phyloP scores from a whole-genome alignment of 2,888 invertebrate species.

The Drosophila longiperda region DNA sequence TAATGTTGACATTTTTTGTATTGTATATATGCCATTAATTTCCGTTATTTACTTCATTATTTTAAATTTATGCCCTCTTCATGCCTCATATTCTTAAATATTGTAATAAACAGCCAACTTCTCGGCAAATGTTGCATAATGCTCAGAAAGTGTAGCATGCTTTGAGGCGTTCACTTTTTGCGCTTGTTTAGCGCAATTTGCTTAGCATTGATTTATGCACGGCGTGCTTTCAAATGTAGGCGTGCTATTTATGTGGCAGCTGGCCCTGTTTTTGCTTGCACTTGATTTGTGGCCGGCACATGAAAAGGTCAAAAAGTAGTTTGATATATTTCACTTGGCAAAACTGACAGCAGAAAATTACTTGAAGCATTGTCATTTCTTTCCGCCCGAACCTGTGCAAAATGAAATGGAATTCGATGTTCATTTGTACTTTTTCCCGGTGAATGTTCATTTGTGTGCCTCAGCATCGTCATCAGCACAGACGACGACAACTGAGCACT shows the following conservation, averaged over 20 bases:
- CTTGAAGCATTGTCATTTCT: constrained; percentile 49
- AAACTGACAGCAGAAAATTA: constrained; percentile 38
- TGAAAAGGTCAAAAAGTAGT: constrained; percentile 64
- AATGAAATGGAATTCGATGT: constrained; percentile 58
- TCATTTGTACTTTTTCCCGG: constrained; percentile 40
- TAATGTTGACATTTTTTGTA: constrained; percentile 27
- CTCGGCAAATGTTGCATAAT: constrained; percentile 61
- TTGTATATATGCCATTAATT: constrained; percentile 20
- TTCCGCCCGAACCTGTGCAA: constrained; percentile 35
- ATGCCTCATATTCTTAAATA: constrained; percentile 16
- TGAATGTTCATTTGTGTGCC: constrained; percentile 35
- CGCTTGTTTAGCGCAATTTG: constrained; percentile 20
- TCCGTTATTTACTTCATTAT: constrained; percentile 12
- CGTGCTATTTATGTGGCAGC: constrained; percentile 65
- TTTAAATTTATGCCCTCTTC: constrained; percentile 28
- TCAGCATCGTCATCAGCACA: constrained; percentile 25
- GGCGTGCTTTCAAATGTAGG: constrained; percentile 61
- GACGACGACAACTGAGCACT: constrained; percentile 22
- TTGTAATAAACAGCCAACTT: constrained; percentile 21
- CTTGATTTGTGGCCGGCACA: constrained; percentile 55
- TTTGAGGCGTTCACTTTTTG: constrained; percentile 30
- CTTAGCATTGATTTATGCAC: constrained; percentile 72
- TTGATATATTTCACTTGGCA: constrained; percentile 38
- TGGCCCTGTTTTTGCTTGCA: constrained; percentile 53
- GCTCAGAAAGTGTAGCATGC: constrained; percentile 48